Percentiles rank a stretch among this genome's conserved stretches.
Evolutionary conservation across 2,888 invertebrate genomes (phyloP).

Genomic region (Agrochola circellaris): DNA sequence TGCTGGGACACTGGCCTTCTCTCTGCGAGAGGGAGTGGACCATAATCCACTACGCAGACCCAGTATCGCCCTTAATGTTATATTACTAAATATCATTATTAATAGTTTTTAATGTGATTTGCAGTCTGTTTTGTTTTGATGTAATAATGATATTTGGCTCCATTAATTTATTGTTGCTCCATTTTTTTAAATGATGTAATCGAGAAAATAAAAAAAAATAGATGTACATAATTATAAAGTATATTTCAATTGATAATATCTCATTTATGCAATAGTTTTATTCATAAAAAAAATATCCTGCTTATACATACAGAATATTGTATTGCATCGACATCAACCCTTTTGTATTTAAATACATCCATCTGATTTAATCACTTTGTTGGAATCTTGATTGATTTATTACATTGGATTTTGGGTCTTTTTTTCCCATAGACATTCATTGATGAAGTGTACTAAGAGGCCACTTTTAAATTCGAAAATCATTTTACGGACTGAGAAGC

Average conservation of each 20-base stretch:
- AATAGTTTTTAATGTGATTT: background rate
- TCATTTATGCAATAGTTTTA: background rate
- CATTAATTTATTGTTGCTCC: background rate
- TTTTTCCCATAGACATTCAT: background rate
- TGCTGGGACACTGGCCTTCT: background rate
- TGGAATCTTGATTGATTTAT: background rate
- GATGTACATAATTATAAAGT: background rate
- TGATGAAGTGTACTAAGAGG: background rate
- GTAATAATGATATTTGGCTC: background rate
- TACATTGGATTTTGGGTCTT: background rate
- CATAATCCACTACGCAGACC: background rate
- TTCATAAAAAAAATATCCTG: too few relatives aligned
- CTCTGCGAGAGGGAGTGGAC: background rate
- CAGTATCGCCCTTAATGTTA: background rate
- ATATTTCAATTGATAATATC: background rate
- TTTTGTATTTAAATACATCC: background rate
- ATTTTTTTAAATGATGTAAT: too few relatives aligned
- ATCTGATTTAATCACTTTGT: background rate
- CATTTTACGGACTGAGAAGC: background rate
- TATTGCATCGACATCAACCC: background rate
- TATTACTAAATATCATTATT: background rate
- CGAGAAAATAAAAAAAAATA: too few relatives aligned
- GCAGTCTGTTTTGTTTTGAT: background rate
- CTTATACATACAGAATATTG: background rate
- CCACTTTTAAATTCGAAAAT: background rate